Evolutionary conservation across 2,797 vertebrate genomes (phyloP), one percentile per base, ranked within the genome.

Genomic region (Synaphobranchus kaupii): DNA sequence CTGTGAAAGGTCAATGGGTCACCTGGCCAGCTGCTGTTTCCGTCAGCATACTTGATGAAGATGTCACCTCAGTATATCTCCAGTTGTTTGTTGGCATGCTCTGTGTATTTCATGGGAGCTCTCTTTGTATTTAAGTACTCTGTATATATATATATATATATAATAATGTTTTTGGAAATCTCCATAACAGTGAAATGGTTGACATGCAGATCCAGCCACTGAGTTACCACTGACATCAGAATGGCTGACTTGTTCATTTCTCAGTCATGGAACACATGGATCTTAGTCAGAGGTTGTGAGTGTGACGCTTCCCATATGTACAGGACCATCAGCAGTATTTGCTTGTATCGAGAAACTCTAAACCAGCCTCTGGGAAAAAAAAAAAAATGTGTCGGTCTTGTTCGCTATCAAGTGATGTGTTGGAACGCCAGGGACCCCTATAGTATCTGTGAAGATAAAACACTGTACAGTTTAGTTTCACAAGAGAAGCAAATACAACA

Each of bases 91-190:
- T 94, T 93, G 92, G 94, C 94, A 95, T 96, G 94, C 91, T 94
- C 93, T 85, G 85, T 94, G 94, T 95, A 94, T 94, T 95, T 94
- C 92, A 95, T 94, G 87, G 91, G 91, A 93, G 93, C 93, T 90
- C 90, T 93, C 89, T 90, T 94, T 92, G 92, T 94, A 95, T 93
- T 94, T 89, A 94, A 91, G 93, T 95, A 86, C 85, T 86, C 88
- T 89, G 85, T 68, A 54, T 84, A 90, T 82, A 90, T 78, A 90
- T 88, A 93, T 90, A 92, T 91, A 54, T 4, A 54, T 54, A 54
- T 90, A 91, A 91, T 89, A 91, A 88, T 89, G 91, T 91, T 93
- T 91, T 89, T 91, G 91, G 91, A 90, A 89, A 94, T 94, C 94
- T 96, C 95, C 96, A 95, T 94, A 92, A 92, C 93, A 94, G 96